Base-by-base conservation (phyloP, 1,140 invertebrate genomes). In the Trichogramma pretiosum region DNA sequence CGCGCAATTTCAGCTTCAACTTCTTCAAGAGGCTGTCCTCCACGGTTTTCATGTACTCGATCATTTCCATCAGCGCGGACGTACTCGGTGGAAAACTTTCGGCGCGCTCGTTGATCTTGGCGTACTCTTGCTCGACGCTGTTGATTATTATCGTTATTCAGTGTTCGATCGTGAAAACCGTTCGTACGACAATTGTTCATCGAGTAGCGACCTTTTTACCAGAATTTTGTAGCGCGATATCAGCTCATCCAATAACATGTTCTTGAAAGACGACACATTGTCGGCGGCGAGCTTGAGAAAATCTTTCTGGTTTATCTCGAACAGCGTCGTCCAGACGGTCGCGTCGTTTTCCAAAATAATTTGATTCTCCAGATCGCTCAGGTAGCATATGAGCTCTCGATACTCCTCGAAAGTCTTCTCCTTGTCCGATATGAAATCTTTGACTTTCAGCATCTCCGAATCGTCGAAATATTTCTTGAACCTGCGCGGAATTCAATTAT, bases 51-150 rank as follows among this genome's bases (percentile, higher is more conserved):
- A 85, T 81, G 73, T 85, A 93, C 2, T 76, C 77, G 46, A 89
- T 89, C 17, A 93, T 71, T 24, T 83, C 78, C 83, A 95, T 92
- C 42, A 96, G 63, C 48, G 84, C 80, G 0, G 84, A 82, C 0
- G 93, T 95, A 60, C 90, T 84, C 10, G 73, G 69, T 0, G 93
- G 92, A 2, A 81, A 77, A 11, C 79, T 84, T 34, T 94, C 62
- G 2, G 87, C 78, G 46, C 81, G 84, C 54, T 85, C 83, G 0
- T 82, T 75, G 57, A 94, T 93, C 3, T 65, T 60, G 57, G 87
- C 76, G 68, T 93, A 95, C 57, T 93, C 87, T 41, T 85, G 82
- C 52, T 80, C 83, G 35, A 89, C 72, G 34, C 90, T 93, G 53
- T n/a, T n/a, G n/a, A n/a, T n/a, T n/a, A n/a, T n/a, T n/a, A n/a